phyloP scores from a whole-genome alignment of 2,888 invertebrate species.

The Metacarcinus magister region DNA sequence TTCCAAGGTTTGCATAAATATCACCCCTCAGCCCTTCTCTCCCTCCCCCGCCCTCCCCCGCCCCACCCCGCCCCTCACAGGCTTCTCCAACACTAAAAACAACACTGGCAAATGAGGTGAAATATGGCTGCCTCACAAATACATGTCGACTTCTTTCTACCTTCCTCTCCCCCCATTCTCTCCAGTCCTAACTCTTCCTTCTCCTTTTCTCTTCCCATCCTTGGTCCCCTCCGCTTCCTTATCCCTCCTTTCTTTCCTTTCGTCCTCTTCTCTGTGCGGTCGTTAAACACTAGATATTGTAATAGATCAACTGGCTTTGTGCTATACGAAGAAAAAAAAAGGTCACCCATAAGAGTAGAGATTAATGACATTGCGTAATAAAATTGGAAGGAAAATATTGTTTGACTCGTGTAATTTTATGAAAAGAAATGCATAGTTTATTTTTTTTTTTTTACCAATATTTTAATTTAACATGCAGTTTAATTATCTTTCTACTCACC shows the following conservation, averaged over 20 bases:
- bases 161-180: not conserved
- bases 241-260: not conserved
- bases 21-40: not conserved
- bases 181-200: not conserved
- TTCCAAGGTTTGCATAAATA: slow-evolving; percentile 51
- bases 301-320: not conserved
- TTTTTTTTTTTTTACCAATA: not conserved
- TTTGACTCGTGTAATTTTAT: not conserved
- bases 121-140: slow-evolving; percentile 38
- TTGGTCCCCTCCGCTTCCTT: not conserved
- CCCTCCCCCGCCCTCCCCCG: not conserved
- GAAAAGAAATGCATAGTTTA: not conserved
- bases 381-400: too few species aligned
- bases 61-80: not conserved
- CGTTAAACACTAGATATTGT: not conserved
- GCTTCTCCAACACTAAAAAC: slow-evolving; percentile 51
- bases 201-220: not conserved
- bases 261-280: not conserved
- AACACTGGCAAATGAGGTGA: slow-evolving; percentile 40
- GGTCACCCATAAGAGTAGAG: not conserved
- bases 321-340: too few species aligned
- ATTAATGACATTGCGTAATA: too few species aligned
- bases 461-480: not conserved
- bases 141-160: not conserved
- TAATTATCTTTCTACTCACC: not conserved